Conservation (phyloP, 2,113 vertebrate species). For the Psophia crepitans region DNA sequence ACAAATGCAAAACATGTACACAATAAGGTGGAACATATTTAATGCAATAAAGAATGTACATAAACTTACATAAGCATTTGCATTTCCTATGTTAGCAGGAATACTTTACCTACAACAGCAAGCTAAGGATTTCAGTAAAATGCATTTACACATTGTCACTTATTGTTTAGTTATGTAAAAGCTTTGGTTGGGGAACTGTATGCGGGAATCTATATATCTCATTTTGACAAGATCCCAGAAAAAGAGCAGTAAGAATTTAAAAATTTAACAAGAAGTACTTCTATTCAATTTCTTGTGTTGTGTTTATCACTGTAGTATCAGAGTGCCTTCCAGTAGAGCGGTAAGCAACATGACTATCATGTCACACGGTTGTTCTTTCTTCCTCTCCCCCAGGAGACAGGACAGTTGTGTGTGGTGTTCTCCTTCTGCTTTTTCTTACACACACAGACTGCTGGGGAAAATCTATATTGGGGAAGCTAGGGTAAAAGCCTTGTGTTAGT, state of each 20-base stretch:
- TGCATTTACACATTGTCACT: background rate
- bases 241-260: background rate
- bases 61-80: background rate
- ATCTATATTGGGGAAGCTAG: background rate
- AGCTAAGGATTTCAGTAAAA: background rate
- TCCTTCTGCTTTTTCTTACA: background rate
- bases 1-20: background rate
- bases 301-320: background rate
- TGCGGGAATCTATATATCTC: background rate
- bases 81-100: background rate
- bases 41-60: background rate
- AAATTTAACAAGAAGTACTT: background rate
- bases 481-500: background rate
- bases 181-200: background rate
- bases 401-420: background rate
- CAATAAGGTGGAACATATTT: background rate
- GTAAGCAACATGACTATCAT: background rate
- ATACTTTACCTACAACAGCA: background rate
- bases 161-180: background rate
- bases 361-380: background rate
- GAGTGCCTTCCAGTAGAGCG: background rate
- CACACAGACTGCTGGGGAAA: background rate
- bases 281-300: background rate
- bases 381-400: background rate
- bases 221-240: background rate